These are phyloP conservation scores for Columbina picui DNA, from an alignment of 2,113 vertebrate genomes.

Conservation along the genomic window DNA sequence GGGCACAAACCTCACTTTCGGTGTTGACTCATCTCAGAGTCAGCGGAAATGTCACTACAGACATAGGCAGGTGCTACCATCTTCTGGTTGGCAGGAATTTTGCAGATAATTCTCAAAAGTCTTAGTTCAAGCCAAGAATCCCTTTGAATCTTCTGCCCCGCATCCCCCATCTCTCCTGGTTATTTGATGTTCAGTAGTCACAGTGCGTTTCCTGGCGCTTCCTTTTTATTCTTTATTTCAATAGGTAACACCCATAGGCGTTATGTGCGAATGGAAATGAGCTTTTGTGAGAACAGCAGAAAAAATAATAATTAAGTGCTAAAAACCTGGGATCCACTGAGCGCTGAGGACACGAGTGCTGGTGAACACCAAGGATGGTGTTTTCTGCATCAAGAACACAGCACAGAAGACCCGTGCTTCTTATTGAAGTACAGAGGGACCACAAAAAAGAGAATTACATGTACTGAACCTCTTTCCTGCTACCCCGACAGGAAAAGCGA, in stretches of 20 bases:
- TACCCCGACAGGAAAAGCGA: neutral
- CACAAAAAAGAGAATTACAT: neutral
- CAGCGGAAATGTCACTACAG: neutral
- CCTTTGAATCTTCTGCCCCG: neutral
- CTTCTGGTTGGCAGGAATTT: neutral
- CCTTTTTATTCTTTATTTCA: neutral
- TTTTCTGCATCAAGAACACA: neutral
- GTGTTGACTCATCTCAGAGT: neutral
- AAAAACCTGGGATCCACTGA: neutral
- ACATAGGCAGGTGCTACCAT: neutral
- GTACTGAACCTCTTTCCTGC: neutral
- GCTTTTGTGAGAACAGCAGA: neutral
- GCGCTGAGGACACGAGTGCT: fast-evolving
- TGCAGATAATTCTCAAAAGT: neutral
- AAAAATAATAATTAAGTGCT: neutral
- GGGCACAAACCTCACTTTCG: neutral
- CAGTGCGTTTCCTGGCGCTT: neutral
- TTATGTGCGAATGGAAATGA: neutral
- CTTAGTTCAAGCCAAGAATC: neutral
- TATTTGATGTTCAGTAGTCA: neutral
- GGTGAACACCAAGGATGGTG: neutral
- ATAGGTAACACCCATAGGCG: no score
- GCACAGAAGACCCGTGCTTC: neutral
- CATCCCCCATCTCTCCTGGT: neutral
- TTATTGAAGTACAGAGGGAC: neutral